Evolutionary conservation across 2,888 invertebrate genomes (phyloP), one percentile per base, ranked within the genome.

Genomic region (Agrypnus murinus): DNA sequence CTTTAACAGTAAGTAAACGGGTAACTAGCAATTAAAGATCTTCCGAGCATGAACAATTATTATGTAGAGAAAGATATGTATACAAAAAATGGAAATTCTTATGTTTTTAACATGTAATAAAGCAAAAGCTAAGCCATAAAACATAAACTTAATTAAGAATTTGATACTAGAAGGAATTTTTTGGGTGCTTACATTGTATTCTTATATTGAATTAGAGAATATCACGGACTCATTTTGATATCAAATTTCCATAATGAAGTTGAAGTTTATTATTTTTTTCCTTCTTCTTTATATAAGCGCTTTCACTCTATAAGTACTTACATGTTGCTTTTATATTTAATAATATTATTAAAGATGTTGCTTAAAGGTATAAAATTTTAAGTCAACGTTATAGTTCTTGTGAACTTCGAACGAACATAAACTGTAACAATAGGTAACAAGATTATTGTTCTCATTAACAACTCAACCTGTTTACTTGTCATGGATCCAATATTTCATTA

Each of bases 361-460:
- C 1, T 5, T 2, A 2, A 40, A 40, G n/a, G n/a, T n/a, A n/a
- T n/a, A n/a, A n/a, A n/a, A n/a, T n/a, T n/a, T n/a, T n/a, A n/a
- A n/a, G n/a, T n/a, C n/a, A n/a, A n/a, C n/a, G n/a, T n/a, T n/a
- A n/a, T 3, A 14, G 14, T 15, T 43, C 14, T 15, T 2, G 12
- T 43, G 12, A 14, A 43, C 43, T 43, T n/a, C n/a, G 43, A 43
- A 43, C 14, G 43, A 43, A 40, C 40, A 40, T 14, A 40, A 40
- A 15, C 43, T 43, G 43, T 43, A 43, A 43, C 43, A 43, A 43
- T 43, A 9, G 17, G 17, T 46, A 46, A 46, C 46, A 50, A 19
- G 12, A 50, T 50, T 50, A 50, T 31, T 25, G 17, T 50, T 50
- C 32, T 50, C 50, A 50, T 50, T 50, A 50, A 50, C 50, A 50